A percentile compares a stretch with the other conserved stretches of the same genome.
These are phyloP conservation scores for Antennarius maculatus DNA, from an alignment of 2,797 vertebrate genomes.

Conservation along the genomic window DNA sequence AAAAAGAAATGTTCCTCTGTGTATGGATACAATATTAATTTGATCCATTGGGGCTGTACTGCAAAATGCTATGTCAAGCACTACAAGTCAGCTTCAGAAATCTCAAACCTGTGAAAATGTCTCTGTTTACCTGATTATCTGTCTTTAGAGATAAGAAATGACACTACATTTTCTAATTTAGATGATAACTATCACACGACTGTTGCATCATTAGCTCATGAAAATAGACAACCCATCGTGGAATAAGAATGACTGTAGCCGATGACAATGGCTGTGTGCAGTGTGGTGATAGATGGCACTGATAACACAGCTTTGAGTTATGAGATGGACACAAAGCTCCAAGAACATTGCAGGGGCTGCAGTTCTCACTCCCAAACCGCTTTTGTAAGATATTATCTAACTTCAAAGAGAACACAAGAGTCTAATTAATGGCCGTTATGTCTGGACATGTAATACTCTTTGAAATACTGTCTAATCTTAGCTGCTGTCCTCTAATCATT, in stretches of 20 bases:
- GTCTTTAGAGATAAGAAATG: too few relatives aligned
- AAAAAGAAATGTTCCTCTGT: too few relatives aligned
- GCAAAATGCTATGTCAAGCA: too few relatives aligned
- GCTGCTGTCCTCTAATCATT: slow-evolving; percentile 66
- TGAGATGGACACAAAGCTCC: slow-evolving; percentile 45
- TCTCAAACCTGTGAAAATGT: too few relatives aligned
- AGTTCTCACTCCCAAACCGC: slow-evolving; percentile 63
- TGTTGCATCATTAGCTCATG: slow-evolving; percentile 1
- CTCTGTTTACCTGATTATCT: too few relatives aligned
- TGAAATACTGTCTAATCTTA: slow-evolving; percentile 72
- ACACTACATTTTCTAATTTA: too few relatives aligned
- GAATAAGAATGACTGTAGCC: slow-evolving; percentile 35
- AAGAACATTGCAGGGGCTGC: slow-evolving; percentile 70
- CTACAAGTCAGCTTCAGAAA: too few relatives aligned
- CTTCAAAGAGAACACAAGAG: slow-evolving; percentile 60
- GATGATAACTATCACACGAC: too few relatives aligned
- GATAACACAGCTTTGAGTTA: slow-evolving; percentile 58
- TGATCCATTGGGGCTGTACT: too few relatives aligned
- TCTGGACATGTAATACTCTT: slow-evolving; percentile 63
- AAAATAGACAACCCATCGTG: slow-evolving; percentile 16
- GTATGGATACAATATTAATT: too few relatives aligned
- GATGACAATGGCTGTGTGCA: slow-evolving; percentile 33
- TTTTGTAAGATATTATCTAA: slow-evolving; percentile 64
- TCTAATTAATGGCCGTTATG: slow-evolving; percentile 74
- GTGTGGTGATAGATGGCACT: slow-evolving; percentile 50